Base-by-base conservation (phyloP, 2,797 vertebrate genomes). In the Antennarius maculatus region DNA sequence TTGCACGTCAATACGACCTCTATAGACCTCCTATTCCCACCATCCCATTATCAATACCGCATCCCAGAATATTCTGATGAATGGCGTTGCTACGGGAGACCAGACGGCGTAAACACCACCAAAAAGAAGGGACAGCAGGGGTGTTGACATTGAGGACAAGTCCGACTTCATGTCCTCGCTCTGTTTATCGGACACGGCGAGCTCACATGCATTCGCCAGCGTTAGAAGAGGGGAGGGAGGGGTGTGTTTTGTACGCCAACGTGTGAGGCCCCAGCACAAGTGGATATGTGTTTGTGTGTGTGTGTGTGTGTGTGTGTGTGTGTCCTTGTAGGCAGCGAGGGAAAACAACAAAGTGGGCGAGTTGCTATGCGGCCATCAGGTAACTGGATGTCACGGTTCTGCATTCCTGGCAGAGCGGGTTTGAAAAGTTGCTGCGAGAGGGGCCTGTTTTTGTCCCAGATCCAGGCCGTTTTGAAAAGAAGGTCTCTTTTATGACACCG, bases 311-410 rank as follows among this genome's bases (percentile, higher is more conserved):
- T 23, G 23, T 23, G 23, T 34, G 31, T 49, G 49, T 31, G 53
- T 54, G 71, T 81, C 67, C 80, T 83, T 78, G 83, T 55, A 66
- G 63, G 76, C 69, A 54, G 67, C 0, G 6, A 50, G 58, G 57
- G 54, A 57, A 31, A 70, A 85, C 80, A 87, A 89, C 85, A 78
- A 80, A 81, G 79, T 63, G 71, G 65, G 66, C 23, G 68, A 58
- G 81, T 82, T 86, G 85, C 74, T 79, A 67, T 70, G 77, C 47
- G 31, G 65, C 71, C 80, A 52, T 77, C 85, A 88, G 86, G 83
- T 90, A 89, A 86, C 80, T 73, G 72, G 74, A 87, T 85, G 90
- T 89, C 80, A 80, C 60, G 54, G 66, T 78, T 68, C 68, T 23
- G 54, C 79, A 87, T 87, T 89, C 85, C 81, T 81, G 75, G 48